A percentile compares a stretch with the other conserved stretches of the same genome.
These are phyloP conservation scores for Pantherophis guttatus DNA, from an alignment of 2,113 vertebrate genomes.

Conservation along the genomic window DNA sequence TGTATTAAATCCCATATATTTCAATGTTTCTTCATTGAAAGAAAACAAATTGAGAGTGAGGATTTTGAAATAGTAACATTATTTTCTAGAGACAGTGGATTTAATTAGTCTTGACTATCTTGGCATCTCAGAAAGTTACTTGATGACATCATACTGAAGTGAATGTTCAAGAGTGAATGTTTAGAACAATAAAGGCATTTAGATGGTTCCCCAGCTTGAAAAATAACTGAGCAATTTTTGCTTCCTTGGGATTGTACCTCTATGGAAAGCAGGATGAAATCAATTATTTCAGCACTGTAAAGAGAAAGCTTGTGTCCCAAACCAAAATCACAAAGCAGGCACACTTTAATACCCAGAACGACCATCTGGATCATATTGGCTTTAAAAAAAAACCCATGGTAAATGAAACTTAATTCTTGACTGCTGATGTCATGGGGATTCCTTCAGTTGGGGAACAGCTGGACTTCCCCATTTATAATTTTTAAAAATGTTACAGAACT, in stretches of 20 bases:
- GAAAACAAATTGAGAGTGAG: background rate
- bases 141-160: conserved; percentile 38
- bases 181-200: conserved; percentile 29
- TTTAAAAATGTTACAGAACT: conserved; percentile 51
- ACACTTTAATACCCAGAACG: conserved; percentile 67
- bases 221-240: conserved; percentile 57
- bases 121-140: conserved; percentile 26
- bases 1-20: too few species aligned
- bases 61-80: conserved; percentile 14
- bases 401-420: conserved; percentile 72
- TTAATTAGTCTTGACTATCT: conserved; percentile 21
- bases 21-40: background rate
- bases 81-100: background rate
- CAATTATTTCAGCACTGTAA: conserved; percentile 74
- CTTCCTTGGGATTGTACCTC: conserved; percentile 50
- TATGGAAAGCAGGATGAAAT: conserved; percentile 65
- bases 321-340: conserved; percentile 65
- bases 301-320: conserved; percentile 59
- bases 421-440: conserved; percentile 66
- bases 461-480: conserved; percentile 36
- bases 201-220: conserved; percentile 28
- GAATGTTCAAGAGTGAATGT: conserved; percentile 39
- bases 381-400: conserved; percentile 44
- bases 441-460: conserved; percentile 65
- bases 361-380: conserved; percentile 73